Conservation (phyloP, 2,113 vertebrate species). For the Clarias magur region DNA sequence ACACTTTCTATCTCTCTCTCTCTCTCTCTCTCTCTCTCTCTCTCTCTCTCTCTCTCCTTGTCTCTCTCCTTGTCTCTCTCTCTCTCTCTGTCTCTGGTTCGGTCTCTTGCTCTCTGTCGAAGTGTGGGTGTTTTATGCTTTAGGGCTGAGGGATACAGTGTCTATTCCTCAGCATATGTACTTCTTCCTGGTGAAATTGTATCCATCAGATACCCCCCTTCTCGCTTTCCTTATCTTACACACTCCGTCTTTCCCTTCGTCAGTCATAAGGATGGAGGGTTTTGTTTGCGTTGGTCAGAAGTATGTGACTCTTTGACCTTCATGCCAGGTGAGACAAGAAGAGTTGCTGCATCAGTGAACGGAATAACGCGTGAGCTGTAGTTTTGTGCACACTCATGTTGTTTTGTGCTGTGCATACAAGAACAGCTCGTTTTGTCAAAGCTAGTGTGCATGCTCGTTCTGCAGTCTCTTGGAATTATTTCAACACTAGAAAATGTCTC, state of each 20-base stretch:
- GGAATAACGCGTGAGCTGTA: neutral
- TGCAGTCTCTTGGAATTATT: neutral
- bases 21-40: conserved; percentile 3
- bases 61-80: neutral
- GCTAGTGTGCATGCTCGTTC: neutral
- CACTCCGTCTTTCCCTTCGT: conserved; percentile 38
- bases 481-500: neutral
- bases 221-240: conserved; percentile 51
- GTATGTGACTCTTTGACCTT: conserved; percentile 17
- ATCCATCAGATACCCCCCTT: conserved; percentile 49
- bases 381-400: neutral
- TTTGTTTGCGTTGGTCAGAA: conserved; percentile 32
- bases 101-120: conserved; percentile 2
- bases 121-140: conserved; percentile 51
- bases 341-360: neutral
- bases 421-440: neutral
- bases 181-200: conserved; percentile 49
- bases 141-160: conserved; percentile 38
- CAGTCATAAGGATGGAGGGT: conserved; percentile 18
- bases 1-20: neutral
- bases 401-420: neutral
- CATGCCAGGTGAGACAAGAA: conserved; percentile 18
- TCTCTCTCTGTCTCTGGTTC: neutral
- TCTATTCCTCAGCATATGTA: conserved; percentile 41
- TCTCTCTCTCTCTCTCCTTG: neutral